Evolutionary conservation across 2,888 invertebrate genomes (phyloP).

Genomic region (Parochlus steinenii): DNA sequence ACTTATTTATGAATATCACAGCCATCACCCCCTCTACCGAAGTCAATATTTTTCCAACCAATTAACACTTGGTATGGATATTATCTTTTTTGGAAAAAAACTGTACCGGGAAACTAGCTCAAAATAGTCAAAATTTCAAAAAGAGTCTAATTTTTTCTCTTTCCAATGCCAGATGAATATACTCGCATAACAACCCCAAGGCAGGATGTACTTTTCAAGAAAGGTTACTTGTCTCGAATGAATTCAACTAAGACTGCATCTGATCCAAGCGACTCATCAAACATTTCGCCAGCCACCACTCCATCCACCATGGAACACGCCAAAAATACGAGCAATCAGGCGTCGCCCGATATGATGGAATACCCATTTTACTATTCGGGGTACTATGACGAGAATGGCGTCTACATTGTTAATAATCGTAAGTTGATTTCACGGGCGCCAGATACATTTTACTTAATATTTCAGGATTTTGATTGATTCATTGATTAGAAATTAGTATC

Average conservation of each 20-base stretch:
- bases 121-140: no score
- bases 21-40: no score
- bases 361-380: constrained; percentile 18
- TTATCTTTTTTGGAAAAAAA: no score
- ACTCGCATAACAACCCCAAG: constrained; percentile 51
- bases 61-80: no score
- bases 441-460: no score
- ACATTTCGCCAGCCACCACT: constrained; percentile 13
- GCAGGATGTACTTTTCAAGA: constrained; percentile 53
- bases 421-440: constrained; percentile 25
- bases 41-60: no score
- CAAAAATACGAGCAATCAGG: no score
- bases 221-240: constrained; percentile 41
- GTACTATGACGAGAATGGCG: constrained; percentile 34
- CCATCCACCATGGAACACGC: constrained; percentile 11
- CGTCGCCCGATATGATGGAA: constrained; percentile 3
- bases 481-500: no score
- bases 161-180: constrained; percentile 39
- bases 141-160: constrained; percentile 11
- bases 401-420: constrained; percentile 34
- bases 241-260: constrained; percentile 29
- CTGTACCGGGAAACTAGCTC: no score
- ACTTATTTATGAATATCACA: no score
- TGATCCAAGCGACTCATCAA: constrained; percentile 22
- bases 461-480: no score